Percentiles rank a stretch among this genome's conserved stretches.
Conservation (phyloP, 1,140 invertebrate species). For the Copidosoma floridanum region DNA sequence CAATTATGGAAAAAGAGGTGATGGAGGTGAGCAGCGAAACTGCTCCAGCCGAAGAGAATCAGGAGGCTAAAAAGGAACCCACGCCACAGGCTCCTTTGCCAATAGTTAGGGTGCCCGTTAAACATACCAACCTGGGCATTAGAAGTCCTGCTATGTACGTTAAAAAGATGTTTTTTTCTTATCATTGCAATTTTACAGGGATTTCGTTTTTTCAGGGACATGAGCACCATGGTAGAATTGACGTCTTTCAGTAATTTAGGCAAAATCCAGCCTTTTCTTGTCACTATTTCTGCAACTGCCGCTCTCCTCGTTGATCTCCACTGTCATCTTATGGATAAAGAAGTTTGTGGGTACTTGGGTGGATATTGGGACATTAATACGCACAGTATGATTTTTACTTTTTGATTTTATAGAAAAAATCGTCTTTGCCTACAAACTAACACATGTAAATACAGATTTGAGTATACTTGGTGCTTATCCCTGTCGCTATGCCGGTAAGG, state of each 20-base stretch:
- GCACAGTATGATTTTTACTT: conserved; percentile 83
- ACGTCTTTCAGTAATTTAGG: conserved; percentile 82
- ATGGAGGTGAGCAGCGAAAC: conserved; percentile 12
- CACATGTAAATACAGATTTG: conserved; percentile 64
- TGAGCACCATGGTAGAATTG: conserved; percentile 83
- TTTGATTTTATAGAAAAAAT: too few relatives aligned
- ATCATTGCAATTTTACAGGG: conserved; percentile 7
- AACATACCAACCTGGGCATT: conserved; percentile 55
- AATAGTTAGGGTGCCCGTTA: conserved; percentile 52
- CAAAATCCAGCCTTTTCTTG: conserved; percentile 88
- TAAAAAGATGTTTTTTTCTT: background rate
- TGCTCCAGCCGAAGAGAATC: conserved; percentile 7
- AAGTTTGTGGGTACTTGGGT: conserved; percentile 91
- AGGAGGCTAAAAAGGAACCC: conserved; percentile 17
- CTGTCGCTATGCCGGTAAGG: conserved; percentile 77
- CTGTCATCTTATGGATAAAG: conserved; percentile 86
- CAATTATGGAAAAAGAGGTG: conserved; percentile 15
- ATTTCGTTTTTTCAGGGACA: conserved; percentile 66
- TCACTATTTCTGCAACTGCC: conserved; percentile 86
- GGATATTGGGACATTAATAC: conserved; percentile 92
- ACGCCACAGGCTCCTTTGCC: conserved; percentile 16
- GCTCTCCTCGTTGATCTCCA: conserved; percentile 89
- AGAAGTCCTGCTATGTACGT: conserved; percentile 53
- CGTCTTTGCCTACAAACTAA: background rate
- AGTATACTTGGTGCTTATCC: conserved; percentile 88